Conservation (phyloP, 2,888 invertebrate species). For the Campaea margaritaria region DNA sequence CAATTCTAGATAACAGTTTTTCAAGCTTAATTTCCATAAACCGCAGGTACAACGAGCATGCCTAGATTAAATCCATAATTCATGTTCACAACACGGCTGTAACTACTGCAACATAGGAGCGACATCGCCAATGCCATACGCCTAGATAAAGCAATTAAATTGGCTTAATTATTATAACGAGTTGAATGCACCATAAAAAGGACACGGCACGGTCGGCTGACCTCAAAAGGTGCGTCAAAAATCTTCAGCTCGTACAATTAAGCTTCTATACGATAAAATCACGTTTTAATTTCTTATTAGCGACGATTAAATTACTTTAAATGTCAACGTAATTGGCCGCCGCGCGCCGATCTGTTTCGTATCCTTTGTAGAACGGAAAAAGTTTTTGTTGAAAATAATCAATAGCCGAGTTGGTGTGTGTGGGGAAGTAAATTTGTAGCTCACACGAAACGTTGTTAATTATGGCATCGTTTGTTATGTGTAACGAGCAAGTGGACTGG, state of each 20-base stretch:
- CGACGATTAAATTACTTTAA: slow-evolving; percentile 69
- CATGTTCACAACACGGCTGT: slow-evolving; percentile 49
- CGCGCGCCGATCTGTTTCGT: slow-evolving; percentile 39
- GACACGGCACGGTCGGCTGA: slow-evolving; percentile 48
- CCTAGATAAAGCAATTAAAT: slow-evolving; percentile 68
- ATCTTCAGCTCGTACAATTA: slow-evolving; percentile 63
- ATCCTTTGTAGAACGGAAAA: slow-evolving; percentile 35
- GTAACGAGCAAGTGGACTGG: slow-evolving; percentile 50
- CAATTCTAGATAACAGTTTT: slow-evolving; percentile 62
- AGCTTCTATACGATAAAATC: slow-evolving; percentile 74
- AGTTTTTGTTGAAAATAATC: slow-evolving; percentile 34
- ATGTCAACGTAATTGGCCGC: slow-evolving; percentile 68
- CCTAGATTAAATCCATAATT: slow-evolving; percentile 67
- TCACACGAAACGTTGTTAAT: slow-evolving; percentile 55
- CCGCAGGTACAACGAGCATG: slow-evolving; percentile 61
- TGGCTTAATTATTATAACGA: slow-evolving; percentile 57
- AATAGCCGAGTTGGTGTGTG: slow-evolving; percentile 20
- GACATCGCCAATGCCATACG: slow-evolving; percentile 46
- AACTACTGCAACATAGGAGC: slow-evolving; percentile 33
- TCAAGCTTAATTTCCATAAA: slow-evolving; percentile 68
- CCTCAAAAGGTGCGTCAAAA: slow-evolving; percentile 67
- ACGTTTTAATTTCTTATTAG: slow-evolving; percentile 72
- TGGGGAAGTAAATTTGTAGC: slow-evolving; percentile 48
- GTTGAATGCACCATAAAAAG: slow-evolving; percentile 44
- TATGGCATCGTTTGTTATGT: slow-evolving; percentile 51